These are phyloP conservation scores for Megaleporinus macrocephalus DNA, from an alignment of 2,113 vertebrate genomes.

Conservation along the genomic window DNA sequence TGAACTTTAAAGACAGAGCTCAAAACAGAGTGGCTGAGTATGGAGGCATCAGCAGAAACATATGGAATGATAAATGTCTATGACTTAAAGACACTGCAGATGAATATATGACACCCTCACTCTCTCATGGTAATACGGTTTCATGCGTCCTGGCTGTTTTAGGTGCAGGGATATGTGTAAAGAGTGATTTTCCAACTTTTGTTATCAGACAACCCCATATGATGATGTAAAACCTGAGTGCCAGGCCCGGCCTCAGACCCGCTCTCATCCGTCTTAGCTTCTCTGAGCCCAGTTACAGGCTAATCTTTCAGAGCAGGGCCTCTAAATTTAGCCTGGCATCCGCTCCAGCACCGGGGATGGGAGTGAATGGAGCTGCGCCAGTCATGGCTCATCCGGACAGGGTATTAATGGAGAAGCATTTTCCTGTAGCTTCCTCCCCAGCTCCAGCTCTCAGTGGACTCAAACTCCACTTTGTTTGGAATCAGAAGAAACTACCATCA, in stretches of 20 bases:
- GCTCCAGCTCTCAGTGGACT: constrained; percentile 35
- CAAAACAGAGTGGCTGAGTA: neutral
- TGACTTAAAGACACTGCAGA: neutral
- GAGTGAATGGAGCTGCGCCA: constrained; percentile 52
- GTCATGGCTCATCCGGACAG: constrained; percentile 73
- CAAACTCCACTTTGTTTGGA: constrained; percentile 18
- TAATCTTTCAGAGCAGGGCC: constrained; percentile 52
- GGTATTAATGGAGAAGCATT: constrained; percentile 71
- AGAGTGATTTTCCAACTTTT: neutral
- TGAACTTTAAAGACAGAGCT: neutral
- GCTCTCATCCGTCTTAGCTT: constrained; percentile 58
- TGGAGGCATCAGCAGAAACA: neutral
- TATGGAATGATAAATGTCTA: neutral
- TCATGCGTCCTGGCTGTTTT: neutral
- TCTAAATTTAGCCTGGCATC: constrained; percentile 74
- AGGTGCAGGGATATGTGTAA: neutral
- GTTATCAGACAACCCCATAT: neutral
- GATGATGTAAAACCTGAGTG: constrained; percentile 38
- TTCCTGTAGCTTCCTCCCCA: constrained; percentile 51
- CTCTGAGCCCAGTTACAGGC: constrained; percentile 70
- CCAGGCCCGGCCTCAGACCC: constrained; percentile 50
- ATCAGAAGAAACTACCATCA: neutral
- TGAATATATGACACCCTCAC: neutral
- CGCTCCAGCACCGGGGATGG: constrained; percentile 54
- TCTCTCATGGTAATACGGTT: neutral